Base-by-base conservation (phyloP, 2,797 vertebrate genomes). In the Paratrypauchen microcephalus region DNA sequence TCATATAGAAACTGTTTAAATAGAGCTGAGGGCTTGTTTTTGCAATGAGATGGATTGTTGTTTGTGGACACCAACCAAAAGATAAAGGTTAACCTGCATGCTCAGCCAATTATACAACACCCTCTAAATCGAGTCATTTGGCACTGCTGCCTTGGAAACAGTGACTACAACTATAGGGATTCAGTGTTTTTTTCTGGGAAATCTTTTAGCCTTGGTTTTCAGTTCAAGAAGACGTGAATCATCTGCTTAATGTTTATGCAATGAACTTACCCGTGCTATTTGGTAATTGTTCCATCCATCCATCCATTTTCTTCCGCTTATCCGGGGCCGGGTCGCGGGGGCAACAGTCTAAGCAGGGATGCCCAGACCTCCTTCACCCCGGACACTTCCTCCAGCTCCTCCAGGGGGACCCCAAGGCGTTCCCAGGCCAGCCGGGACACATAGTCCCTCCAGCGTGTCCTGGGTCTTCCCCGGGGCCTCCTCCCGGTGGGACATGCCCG, bases 11-110 rank as follows among this genome's bases (percentile, higher is more conserved):
- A 76, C 58, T 56, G 62, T 80, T 76, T 74, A 41, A 12, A 63
- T 69, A 64, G 69, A 70, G 21, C 62, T 78, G 41, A 30, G 71
- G 47, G 24, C 59, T 73, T 68, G 60, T 78, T 70, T 85, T 71
- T 65, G 52, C 77, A 73, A 61, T 60, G 83, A 62, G 63, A 56
- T 81, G 71, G 76, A 83, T 80, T 91, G 88, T 89, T 94, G 90
- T 90, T 55, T 61, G 41, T 93, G 92, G 90, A 89, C 32, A 23
- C 30, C 11, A 76, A 86, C 92, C 92, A 93, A 92, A 86, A 92
- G 92, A 93, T 92, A 88, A 92, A 73, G 80, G 24, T 1, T 70
- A 73, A 86, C 80, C 72, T 80, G 66, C 13, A 48, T 71, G 71
- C 81, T 78, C 76, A 30, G 73, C 70, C 77, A 67, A 69, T 23